Base-by-base conservation (phyloP, 92 coral and sea anemone species). In the Ricordea florida region DNA sequence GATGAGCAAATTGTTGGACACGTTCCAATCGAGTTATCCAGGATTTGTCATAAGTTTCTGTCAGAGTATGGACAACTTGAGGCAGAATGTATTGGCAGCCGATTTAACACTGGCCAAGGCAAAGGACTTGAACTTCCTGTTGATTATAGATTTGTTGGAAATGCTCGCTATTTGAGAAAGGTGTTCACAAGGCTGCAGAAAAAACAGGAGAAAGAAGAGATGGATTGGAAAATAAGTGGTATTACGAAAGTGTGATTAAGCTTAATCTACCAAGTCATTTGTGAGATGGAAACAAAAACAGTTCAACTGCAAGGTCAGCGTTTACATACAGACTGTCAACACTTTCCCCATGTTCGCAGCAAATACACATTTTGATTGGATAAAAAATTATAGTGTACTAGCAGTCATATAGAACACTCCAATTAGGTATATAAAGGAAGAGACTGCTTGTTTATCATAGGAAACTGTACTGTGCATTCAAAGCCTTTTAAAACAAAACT, bases 281-380 rank as follows among this genome's bases (percentile, higher is more conserved):
- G 51, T 64, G 51, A 36, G 72, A 64, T 64, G 72, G 51, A 64
- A 64, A 64, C 72, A 64, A 64, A 45, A 64, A 64, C 72, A 64
- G 72, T 65, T 65, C 73, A 65, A 46, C 73, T 38, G 73, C 50
- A 65, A 42, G 73, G 73, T 65, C 73, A 65, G 73, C 41, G 53
- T 42, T 65, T 65, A 65, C 35, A 38, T 53, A 37, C 56, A 33
- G 35, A 40, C 50, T 38, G 45, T 40, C 50, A 38, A 24, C 16
- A 57, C 32, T 67, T 47, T 43, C 43, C 35, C n/a, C n/a, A n/a
- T n/a, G n/a, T 70, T 57, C 55, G 43, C 52, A 70, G 78, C 45
- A 70, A 70, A 50, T 70, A 70, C 57, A 70, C 38, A 40, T 35
- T 65, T 43, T 65, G 28, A 44, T 65, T 65, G 69, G n/a, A n/a